Conservation (phyloP, 2,113 vertebrate genomes). For the Callaeas wilsoni region DNA sequence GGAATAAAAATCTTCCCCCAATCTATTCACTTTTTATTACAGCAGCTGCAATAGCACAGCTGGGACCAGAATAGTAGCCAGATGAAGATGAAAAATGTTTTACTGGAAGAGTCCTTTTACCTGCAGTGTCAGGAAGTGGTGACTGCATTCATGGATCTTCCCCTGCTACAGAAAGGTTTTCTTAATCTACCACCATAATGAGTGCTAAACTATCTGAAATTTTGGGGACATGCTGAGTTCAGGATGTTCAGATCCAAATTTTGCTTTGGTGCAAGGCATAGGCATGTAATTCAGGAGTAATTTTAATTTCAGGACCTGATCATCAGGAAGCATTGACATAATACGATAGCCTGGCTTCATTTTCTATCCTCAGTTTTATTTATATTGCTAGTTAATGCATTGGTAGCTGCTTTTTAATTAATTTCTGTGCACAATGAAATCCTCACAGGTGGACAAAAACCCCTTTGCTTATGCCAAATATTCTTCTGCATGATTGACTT, state of each 20-base stretch:
- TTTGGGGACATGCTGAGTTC: background rate
- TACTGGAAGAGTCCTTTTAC: slow-evolving; percentile 15
- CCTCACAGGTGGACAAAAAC: background rate
- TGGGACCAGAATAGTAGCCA: slow-evolving; percentile 4
- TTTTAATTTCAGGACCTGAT: background rate
- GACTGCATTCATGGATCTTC: background rate
- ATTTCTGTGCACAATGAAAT: background rate
- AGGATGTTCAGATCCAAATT: background rate
- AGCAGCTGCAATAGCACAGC: slow-evolving; percentile 13
- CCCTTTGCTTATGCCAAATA: background rate
- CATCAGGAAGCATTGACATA: background rate
- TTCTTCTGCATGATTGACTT: background rate
- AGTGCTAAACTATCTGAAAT: background rate
- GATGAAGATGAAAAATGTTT: slow-evolving; percentile 26
- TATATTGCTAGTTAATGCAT: background rate
- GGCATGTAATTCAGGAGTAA: background rate
- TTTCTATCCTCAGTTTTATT: background rate
- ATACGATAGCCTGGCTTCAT: background rate
- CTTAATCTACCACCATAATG: background rate
- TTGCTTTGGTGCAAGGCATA: background rate
- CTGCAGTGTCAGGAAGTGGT: background rate
- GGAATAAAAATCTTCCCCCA: background rate
- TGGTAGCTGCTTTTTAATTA: background rate
- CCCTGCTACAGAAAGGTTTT: background rate
- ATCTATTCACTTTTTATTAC: slow-evolving; percentile 10